These are phyloP conservation scores for Lutraria rhynchaena DNA, from an alignment of 1,140 invertebrate genomes.

Conservation along the genomic window DNA sequence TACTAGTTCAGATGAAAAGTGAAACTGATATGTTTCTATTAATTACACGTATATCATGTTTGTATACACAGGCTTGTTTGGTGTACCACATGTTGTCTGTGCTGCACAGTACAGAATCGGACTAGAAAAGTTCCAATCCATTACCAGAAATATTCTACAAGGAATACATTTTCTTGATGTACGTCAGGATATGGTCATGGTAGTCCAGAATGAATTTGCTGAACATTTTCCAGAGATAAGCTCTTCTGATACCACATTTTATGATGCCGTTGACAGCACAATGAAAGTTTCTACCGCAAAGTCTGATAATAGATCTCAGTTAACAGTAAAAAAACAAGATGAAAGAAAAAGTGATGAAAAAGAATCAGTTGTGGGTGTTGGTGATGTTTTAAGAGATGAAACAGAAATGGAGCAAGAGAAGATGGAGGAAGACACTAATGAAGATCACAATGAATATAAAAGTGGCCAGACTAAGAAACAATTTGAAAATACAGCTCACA, in stretches of 20 bases:
- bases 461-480: no score
- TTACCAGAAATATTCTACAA: background rate
- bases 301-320: background rate
- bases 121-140: background rate
- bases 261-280: background rate
- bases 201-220: background rate
- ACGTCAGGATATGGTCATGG: background rate
- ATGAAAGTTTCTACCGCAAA: background rate
- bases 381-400: no score
- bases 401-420: no score
- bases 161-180: slow-evolving; percentile 20
- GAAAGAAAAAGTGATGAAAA: background rate
- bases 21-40: no score
- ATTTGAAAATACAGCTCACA: no score
- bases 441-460: no score
- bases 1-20: no score
- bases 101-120: background rate
- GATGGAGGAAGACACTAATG: no score
- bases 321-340: background rate
- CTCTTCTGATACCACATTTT: background rate
- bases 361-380: no score
- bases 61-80: background rate
- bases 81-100: slow-evolving; percentile 6
- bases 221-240: background rate
- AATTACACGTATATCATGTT: background rate